Evolutionary conservation across 2,888 invertebrate species (phyloP), one percentile per base, ranked within the genome.

Genomic region (Dryococelus australis): DNA sequence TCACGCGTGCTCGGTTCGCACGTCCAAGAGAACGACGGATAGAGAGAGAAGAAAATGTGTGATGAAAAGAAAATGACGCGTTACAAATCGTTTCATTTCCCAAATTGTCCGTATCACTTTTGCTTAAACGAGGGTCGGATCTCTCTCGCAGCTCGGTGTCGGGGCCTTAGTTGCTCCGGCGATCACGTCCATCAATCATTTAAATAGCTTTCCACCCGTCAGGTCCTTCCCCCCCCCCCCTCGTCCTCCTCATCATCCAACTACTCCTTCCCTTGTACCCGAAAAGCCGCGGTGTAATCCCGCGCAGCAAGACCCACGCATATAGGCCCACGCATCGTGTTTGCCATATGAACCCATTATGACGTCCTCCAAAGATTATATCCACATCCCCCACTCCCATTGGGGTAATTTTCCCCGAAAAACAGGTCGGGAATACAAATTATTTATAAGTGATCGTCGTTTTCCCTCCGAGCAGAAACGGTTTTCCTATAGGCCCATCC

Each of bases 21-120:
- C 47, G 9, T 6, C 47, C 47, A 47, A 47, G 47, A 47, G 47
- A 47, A 12, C 47, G 47, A 47, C 47, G 47, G 47, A 47, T n/a
- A 47, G 9, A 47, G 47, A 47, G 47, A 47, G 47, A 47, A 47
- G 12, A 47, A 47, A 47, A 47, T 6, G 9, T 16, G 65, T 65
- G 65, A 65, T 65, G 65, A 65, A 65, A 65, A 65, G 65, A 65
- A 65, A 65, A 65, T 65, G 65, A 65, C 65, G 65, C 65, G 65
- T 65, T 65, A 65, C 65, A 24, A 65, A 65, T 65, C 65, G 65
- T 65, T 24, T 20, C 65, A 24, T 65, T 24, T 65, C 65, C 65
- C 65, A 65, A 65, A 65, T 65, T 65, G 65, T 65, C 65, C 65
- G 65, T 65, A 65, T 65, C 65, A 65, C 65, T 65, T 65, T 65